These are phyloP conservation scores for Percopsis transmontana DNA, from an alignment of 2,113 vertebrate genomes.

Conservation along the genomic window DNA sequence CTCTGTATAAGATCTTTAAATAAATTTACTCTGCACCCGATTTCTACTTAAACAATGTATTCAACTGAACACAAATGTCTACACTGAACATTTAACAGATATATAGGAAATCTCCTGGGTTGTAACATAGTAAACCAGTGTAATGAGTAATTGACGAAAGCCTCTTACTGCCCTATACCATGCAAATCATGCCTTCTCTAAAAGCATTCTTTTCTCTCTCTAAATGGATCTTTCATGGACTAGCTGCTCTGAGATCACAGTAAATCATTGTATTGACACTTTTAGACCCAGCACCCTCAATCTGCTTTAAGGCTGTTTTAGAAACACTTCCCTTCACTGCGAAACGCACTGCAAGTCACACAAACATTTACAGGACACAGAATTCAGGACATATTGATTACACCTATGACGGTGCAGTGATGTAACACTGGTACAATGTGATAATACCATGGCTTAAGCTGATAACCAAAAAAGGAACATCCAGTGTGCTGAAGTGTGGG, in stretches of 20 bases:
- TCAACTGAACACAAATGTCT: no score
- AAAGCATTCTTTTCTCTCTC: slow-evolving; percentile 3
- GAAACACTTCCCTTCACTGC: slow-evolving; percentile 15
- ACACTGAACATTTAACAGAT: no score
- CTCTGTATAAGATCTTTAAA: no score
- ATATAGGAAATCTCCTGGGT: no score
- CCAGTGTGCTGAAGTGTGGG: slow-evolving; percentile 26
- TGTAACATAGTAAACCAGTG: no score
- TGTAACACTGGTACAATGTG: slow-evolving; percentile 22
- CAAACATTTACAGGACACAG: slow-evolving; percentile 3
- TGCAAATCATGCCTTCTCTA: not conserved
- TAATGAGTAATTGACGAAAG: not conserved
- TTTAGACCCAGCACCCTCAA: slow-evolving; percentile 24
- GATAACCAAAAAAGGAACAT: slow-evolving; percentile 27
- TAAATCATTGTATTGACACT: slow-evolving; percentile 41
- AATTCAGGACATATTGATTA: not conserved
- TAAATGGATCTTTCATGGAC: slow-evolving; percentile 31
- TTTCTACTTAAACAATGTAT: no score
- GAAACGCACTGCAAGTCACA: slow-evolving; percentile 3
- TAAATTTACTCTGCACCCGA: no score
- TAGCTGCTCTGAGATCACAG: not conserved
- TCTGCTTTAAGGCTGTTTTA: no score
- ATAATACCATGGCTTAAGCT: slow-evolving; percentile 19
- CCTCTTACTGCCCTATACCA: not conserved
- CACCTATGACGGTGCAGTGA: slow-evolving; percentile 5